These are phyloP conservation scores for Colossoma macropomum DNA, from an alignment of 2,113 vertebrate species.

Conservation along the genomic window DNA sequence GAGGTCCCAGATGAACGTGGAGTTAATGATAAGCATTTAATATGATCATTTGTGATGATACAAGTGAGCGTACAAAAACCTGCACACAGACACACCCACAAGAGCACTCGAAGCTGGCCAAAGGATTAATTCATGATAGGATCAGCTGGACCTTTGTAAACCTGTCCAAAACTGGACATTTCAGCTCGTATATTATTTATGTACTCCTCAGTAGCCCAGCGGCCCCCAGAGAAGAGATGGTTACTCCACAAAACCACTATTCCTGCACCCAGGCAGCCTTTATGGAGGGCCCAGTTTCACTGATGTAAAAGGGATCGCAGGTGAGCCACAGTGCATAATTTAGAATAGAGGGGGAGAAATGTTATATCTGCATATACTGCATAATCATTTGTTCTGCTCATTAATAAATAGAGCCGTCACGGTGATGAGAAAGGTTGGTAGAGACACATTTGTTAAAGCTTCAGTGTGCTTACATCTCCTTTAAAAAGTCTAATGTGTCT, in stretches of 20 bases:
- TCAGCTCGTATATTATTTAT: conserved; percentile 20
- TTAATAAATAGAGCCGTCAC: not conserved
- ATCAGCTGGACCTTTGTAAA: conserved; percentile 11
- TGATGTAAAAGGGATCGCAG: conserved; percentile 25
- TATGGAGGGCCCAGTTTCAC: not conserved
- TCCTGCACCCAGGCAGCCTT: not conserved
- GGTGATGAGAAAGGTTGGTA: not conserved
- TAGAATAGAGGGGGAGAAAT: not conserved
- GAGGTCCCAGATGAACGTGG: no score
- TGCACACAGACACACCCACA: not conserved
- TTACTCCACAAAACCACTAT: not conserved
- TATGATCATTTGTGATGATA: no score
- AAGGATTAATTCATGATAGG: not conserved
- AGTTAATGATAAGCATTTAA: no score
- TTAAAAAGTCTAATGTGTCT: no score
- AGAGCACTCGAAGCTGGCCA: not conserved
- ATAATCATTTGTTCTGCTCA: not conserved
- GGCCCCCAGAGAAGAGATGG: not conserved
- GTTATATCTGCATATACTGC: not conserved
- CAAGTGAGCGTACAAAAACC: not conserved
- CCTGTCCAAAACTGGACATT: not conserved
- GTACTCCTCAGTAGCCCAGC: not conserved
- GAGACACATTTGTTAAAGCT: no score
- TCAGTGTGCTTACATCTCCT: no score
- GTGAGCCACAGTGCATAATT: not conserved